These are phyloP conservation scores for Sula dactylatra DNA, from an alignment of 2,113 vertebrate species.

Conservation along the genomic window DNA sequence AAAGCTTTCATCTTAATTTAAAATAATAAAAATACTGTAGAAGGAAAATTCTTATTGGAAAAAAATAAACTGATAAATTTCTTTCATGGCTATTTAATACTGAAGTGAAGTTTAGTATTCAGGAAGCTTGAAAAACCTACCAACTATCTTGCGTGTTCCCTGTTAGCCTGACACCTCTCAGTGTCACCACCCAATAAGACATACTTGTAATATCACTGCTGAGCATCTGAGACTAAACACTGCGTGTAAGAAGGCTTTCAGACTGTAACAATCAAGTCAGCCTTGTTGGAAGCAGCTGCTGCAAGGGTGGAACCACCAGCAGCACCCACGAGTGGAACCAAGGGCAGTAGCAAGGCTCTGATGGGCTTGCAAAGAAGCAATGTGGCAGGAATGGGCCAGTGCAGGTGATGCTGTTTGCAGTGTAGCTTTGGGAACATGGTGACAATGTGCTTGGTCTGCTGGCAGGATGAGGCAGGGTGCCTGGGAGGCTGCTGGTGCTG, in stretches of 20 bases:
- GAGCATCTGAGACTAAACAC: neutral
- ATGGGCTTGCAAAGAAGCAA: neutral
- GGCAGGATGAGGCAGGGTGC: neutral
- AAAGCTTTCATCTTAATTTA: neutral
- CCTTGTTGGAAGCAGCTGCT: neutral
- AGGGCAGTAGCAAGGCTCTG: neutral
- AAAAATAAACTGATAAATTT: neutral
- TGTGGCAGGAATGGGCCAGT: accelerated
- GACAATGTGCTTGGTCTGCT: neutral
- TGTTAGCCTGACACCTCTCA: neutral
- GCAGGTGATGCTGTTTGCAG: neutral
- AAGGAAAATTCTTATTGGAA: neutral
- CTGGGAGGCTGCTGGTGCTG: neutral
- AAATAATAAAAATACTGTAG: neutral
- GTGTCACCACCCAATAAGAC: neutral
- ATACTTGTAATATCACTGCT: neutral
- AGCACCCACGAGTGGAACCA: neutral
- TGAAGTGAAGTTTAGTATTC: neutral
- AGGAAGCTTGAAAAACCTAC: neutral
- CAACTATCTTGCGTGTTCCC: neutral
- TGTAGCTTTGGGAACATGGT: neutral
- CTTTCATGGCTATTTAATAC: neutral
- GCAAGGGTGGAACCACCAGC: accelerated
- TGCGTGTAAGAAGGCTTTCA: neutral
- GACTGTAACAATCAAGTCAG: neutral